Conservation (phyloP, 2,113 vertebrate genomes). For the Takifugu bimaculatus region DNA sequence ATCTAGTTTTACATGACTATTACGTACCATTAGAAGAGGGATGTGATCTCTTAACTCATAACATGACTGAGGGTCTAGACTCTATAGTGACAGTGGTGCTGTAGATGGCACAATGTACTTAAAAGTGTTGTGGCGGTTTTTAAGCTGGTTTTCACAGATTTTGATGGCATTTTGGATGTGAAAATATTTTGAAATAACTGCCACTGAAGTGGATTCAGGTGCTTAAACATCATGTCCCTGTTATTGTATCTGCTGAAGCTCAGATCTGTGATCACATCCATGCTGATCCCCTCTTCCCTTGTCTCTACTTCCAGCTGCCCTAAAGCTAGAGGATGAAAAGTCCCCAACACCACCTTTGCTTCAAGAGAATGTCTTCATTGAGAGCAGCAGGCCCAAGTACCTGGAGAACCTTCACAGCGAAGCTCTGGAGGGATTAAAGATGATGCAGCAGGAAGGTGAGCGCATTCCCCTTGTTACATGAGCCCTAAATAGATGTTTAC, state of each 20-base stretch:
- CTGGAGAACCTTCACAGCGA: constrained; percentile 89
- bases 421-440: constrained; percentile 87
- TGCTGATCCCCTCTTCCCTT: constrained; percentile 30
- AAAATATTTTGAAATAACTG: no score
- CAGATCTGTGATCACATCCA: constrained; percentile 36
- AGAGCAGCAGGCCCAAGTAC: constrained; percentile 80
- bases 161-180: no score
- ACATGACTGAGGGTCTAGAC: constrained; percentile 27
- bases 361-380: constrained; percentile 91
- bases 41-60: constrained; percentile 19
- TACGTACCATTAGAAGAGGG: constrained; percentile 30
- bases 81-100: constrained; percentile 21
- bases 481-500: constrained; percentile 9
- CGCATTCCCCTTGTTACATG: background rate
- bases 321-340: constrained; percentile 70
- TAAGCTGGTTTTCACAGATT: background rate
- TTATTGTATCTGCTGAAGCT: constrained; percentile 25
- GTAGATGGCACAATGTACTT: constrained; percentile 53
- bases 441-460: constrained; percentile 87
- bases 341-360: constrained; percentile 62
- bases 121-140: constrained; percentile 25
- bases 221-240: constrained; percentile 29
- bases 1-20: background rate
- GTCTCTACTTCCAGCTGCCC: constrained; percentile 43
- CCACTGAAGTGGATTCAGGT: no score